These are phyloP conservation scores for Hyles vespertilio DNA, from an alignment of 1,140 invertebrate species.

Conservation along the genomic window DNA sequence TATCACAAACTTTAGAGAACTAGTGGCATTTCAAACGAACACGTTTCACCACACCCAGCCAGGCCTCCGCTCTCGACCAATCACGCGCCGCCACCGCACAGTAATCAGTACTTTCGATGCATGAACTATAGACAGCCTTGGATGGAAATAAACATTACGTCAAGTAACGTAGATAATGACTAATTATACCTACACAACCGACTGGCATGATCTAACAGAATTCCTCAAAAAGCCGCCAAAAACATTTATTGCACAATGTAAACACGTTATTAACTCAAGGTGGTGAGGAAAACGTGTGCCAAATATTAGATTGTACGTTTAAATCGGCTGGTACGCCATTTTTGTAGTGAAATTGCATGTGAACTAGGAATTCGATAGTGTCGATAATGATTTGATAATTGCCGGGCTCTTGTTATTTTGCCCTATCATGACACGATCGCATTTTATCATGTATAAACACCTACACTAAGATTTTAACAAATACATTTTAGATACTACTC, in stretches of 20 bases:
- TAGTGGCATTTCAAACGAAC: conserved; percentile 37
- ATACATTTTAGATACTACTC: too few relatives aligned
- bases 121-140: conserved; percentile 56
- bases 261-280: too few relatives aligned
- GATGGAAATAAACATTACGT: conserved; percentile 47
- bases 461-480: too few relatives aligned
- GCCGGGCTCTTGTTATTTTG: too few relatives aligned
- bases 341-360: too few relatives aligned
- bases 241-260: conserved; percentile 1
- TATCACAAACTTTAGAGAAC: conserved; percentile 33
- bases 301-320: too few relatives aligned
- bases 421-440: too few relatives aligned
- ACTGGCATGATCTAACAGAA: not conserved
- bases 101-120: conserved; percentile 61
- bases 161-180: conserved; percentile 29
- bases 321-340: too few relatives aligned
- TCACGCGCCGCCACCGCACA: conserved; percentile 41
- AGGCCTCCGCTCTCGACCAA: conserved; percentile 56
- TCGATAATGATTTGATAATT: too few relatives aligned
- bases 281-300: too few relatives aligned
- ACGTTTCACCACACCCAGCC: conserved; percentile 64
- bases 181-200: conserved; percentile 10
- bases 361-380: too few relatives aligned
- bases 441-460: too few relatives aligned
- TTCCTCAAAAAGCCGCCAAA: not conserved